phyloP scores from a whole-genome alignment of 2,888 invertebrate genomes.

The Clusia tigrina region DNA sequence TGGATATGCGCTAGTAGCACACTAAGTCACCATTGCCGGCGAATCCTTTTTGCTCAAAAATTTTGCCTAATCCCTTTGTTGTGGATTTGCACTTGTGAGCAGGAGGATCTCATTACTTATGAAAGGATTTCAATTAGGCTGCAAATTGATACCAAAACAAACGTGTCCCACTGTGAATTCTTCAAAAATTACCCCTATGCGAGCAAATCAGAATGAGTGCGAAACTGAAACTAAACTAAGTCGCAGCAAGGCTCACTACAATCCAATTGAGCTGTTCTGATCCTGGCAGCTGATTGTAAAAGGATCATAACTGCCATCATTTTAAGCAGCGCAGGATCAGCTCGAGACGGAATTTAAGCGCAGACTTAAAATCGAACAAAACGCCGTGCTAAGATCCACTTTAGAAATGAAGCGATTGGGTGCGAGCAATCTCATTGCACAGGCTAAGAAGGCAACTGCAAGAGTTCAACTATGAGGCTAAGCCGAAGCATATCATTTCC shows the following conservation, averaged over 20 bases:
- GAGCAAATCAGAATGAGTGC: background rate
- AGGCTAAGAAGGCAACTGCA: constrained; percentile 36
- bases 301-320: background rate
- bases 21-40: no score
- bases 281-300: background rate
- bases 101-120: constrained; percentile 54
- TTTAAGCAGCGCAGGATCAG: background rate
- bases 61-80: background rate
- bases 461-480: constrained; percentile 19
- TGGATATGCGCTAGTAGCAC: no score
- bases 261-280: background rate
- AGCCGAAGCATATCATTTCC: constrained; percentile 48
- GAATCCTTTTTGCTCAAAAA: no score
- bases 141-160: constrained; percentile 59
- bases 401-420: background rate
- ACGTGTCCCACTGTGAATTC: constrained; percentile 30
- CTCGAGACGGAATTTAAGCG: background rate
- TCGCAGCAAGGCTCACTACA: background rate
- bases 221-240: background rate
- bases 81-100: background rate
- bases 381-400: background rate
- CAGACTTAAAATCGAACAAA: background rate
- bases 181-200: background rate
- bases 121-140: constrained; percentile 61
- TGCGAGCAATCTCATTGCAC: constrained; percentile 4